Percentiles rank a stretch among this genome's conserved stretches.
Evolutionary conservation across 2,888 invertebrate genomes (phyloP).

Genomic region (Drosophila koepferae): DNA sequence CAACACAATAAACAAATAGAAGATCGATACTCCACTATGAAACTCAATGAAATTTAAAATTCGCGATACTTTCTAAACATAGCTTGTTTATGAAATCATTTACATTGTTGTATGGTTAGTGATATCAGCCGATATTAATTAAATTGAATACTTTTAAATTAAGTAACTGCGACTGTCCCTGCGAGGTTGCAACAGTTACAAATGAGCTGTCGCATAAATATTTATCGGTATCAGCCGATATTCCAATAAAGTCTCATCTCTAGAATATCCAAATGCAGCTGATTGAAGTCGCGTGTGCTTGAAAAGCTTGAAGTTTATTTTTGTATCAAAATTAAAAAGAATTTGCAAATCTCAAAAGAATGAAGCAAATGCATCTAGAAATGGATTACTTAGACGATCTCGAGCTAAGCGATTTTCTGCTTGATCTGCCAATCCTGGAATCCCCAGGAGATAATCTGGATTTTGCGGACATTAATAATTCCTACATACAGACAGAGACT

Average conservation of each 20-base stretch:
- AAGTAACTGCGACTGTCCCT: background rate
- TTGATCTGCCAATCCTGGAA: background rate
- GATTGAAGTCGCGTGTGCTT: background rate
- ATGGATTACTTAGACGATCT: background rate
- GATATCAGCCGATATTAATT: too few relatives aligned
- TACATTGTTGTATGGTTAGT: too few relatives aligned
- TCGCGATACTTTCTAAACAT: too few relatives aligned
- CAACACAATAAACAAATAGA: too few relatives aligned
- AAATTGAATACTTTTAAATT: background rate
- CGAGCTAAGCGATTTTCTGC: accelerated
- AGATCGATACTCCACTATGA: too few relatives aligned
- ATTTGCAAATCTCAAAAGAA: too few relatives aligned
- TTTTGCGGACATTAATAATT: too few relatives aligned
- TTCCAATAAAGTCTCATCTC: background rate
- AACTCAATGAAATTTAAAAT: too few relatives aligned
- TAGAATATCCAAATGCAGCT: background rate
- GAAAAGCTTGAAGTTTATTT: background rate
- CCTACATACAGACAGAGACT: background rate
- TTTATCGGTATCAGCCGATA: background rate
- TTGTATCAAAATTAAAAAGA: background rate
- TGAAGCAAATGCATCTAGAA: background rate
- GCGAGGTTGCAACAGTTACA: background rate
- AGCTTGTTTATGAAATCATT: too few relatives aligned
- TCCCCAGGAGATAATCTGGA: accelerated
- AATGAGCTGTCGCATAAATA: background rate